phyloP scores from a whole-genome alignment of 2,113 vertebrate genomes.

The Triplophysa tibetana region DNA sequence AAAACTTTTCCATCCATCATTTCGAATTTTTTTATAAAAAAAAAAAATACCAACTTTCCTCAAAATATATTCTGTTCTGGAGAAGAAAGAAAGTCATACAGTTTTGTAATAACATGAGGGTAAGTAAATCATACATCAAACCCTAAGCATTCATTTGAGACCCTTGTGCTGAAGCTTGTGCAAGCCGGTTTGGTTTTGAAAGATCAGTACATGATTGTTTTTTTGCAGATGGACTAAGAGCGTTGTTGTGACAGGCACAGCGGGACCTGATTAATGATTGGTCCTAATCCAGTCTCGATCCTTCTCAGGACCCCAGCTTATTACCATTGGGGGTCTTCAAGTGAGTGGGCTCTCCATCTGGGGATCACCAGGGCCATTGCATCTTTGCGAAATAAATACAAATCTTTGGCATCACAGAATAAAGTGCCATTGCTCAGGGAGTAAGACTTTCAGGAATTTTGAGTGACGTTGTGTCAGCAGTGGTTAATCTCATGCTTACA shows the following conservation, averaged over 20 bases:
- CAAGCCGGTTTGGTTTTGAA: neutral
- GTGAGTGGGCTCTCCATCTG: slow-evolving; percentile 6
- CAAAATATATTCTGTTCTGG: too few species aligned
- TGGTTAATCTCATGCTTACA: slow-evolving; percentile 31
- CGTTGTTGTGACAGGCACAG: slow-evolving; percentile 26
- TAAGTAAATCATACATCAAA: too few species aligned
- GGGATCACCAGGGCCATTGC: neutral
- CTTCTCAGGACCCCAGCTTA: neutral
- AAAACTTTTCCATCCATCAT: too few species aligned
- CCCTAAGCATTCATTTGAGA: neutral
- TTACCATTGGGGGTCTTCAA: neutral
- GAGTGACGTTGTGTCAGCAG: slow-evolving; percentile 41
- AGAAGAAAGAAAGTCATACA: too few species aligned
- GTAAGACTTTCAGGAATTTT: slow-evolving; percentile 13
- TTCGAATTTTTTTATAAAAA: too few species aligned
- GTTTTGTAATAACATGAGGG: too few species aligned
- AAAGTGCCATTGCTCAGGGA: neutral
- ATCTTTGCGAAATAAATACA: neutral
- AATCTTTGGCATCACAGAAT: neutral
- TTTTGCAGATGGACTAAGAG: neutral
- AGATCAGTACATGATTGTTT: neutral
- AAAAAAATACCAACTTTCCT: too few species aligned
- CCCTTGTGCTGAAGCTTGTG: too few species aligned
- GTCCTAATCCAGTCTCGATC: slow-evolving; percentile 41
- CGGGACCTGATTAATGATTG: slow-evolving; percentile 24